Percentiles rank a stretch among this genome's conserved stretches.
Conservation (phyloP, 2,888 invertebrate species). For the Chelonus formosanus region DNA sequence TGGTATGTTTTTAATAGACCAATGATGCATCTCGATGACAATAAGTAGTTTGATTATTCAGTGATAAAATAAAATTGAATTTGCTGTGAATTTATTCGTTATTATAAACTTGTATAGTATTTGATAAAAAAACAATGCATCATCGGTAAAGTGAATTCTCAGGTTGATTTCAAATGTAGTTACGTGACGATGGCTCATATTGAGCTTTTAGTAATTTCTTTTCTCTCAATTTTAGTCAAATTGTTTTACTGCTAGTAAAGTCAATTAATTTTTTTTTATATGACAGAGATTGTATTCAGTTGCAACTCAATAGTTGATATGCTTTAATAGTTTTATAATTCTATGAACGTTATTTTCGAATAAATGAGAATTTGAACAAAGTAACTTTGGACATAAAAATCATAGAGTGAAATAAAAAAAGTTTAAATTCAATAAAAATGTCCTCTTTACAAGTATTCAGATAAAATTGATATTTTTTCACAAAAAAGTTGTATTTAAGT, state of each 20-base stretch:
- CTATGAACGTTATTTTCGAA: no score
- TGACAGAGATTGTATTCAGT: conserved; percentile 8
- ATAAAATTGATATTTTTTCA: no score
- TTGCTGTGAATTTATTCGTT: not conserved
- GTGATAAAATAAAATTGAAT: conserved; percentile 16
- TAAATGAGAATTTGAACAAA: no score
- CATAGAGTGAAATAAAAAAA: no score
- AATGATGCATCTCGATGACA: no score
- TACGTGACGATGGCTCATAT: conserved; percentile 59
- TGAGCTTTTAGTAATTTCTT: conserved; percentile 52
- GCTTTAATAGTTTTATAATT: no score
- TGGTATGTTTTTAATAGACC: not conserved
- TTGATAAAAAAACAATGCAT: conserved; percentile 21
- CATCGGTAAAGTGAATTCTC: conserved; percentile 3
- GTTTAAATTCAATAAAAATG: no score
- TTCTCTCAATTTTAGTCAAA: conserved; percentile 57
- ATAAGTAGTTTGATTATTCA: no score
- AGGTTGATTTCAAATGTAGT: conserved; percentile 24
- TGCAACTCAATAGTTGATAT: no score
- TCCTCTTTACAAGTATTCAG: no score
- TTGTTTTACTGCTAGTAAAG: conserved; percentile 50
- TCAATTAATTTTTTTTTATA: conserved; percentile 18
- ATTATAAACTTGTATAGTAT: conserved; percentile 17
- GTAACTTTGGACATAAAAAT: no score
- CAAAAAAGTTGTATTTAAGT: not conserved